Base-by-base conservation (phyloP, 2,113 vertebrate genomes). In the Empidonax traillii region DNA sequence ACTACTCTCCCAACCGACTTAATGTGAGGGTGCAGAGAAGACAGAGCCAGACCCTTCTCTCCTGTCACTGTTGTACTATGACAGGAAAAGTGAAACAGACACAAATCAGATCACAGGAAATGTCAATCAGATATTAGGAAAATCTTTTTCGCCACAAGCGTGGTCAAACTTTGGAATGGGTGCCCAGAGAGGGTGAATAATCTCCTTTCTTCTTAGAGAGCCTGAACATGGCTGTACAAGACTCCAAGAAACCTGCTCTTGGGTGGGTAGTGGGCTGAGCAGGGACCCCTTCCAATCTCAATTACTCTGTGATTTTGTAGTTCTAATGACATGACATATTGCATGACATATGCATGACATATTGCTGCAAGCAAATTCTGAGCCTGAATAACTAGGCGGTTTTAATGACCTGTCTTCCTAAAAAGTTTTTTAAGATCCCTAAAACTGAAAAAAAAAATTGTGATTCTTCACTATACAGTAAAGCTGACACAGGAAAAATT, bases 111-210 rank as follows among this genome's bases (percentile, higher is more conserved):
- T 67, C 1, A 2, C 41, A 33, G 28, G 20, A 83, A 86, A 61
- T 68, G 23, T 6, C 2, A 2, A 11, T 47, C 39, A 43, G 58
- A 39, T 52, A n/a, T 30, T 35, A 35, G 72, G 35, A 63, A 71
- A 77, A 33, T 12, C 11, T 16, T 62, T 62, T 41, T 43, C 18
- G 19, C 27, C 14, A 4, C 0, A 0, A 66, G 3, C 1, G 21
- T 69, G 16, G 8, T 43, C 27, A 72, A 5, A 49, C 8, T 55
- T 41, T 86, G 49, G 28, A 88, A 59, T 0, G 0, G 20, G 21
- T 87, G 14, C 80, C 17, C 47, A 39, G 43, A 43, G 28, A 68
- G 6, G 6, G 3, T 59, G 52, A 51, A n/a, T 8, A 81, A 31
- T 31, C 14, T 87, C 37, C 2, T 1, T 58, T 41, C 49, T 72